Conservation (phyloP, 2,888 invertebrate species). For the Drosophila eohydei region DNA sequence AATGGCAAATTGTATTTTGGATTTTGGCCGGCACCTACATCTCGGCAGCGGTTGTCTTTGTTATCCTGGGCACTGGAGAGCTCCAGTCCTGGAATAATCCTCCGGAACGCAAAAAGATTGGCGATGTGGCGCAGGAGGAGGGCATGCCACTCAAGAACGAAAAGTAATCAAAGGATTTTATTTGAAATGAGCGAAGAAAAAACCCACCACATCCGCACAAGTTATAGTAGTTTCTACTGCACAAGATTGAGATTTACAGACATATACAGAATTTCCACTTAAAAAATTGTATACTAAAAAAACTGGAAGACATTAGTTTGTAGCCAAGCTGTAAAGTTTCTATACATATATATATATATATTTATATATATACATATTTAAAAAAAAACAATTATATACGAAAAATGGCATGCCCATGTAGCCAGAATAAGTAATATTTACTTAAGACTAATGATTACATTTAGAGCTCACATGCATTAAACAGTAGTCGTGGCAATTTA, state of each 20-base stretch:
- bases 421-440: conserved; percentile 74
- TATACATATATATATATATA: conserved; percentile 33
- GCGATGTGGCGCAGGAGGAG: conserved; percentile 82
- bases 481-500: conserved; percentile 23
- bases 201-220: conserved; percentile 70
- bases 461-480: conserved; percentile 21
- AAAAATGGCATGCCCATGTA: conserved; percentile 61
- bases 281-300: conserved; percentile 11
- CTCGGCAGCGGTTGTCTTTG: conserved; percentile 87
- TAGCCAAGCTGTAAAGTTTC: conserved; percentile 61
- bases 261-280: conserved; percentile 41
- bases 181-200: neutral
- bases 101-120: conserved; percentile 78
- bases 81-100: conserved; percentile 87
- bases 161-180: conserved; percentile 54
- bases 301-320: conserved; percentile 71
- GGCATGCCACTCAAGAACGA: conserved; percentile 84
- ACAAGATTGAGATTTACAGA: conserved; percentile 64
- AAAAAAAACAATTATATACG: conserved; percentile 5
- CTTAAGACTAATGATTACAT: conserved; percentile 43
- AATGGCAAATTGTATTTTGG: conserved; percentile 94
- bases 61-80: conserved; percentile 88
- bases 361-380: conserved; percentile 38
- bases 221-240: conserved; percentile 71
- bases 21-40: conserved; percentile 90